phyloP scores from a whole-genome alignment of 2,113 vertebrate species.

The Festucalex cinctus region DNA sequence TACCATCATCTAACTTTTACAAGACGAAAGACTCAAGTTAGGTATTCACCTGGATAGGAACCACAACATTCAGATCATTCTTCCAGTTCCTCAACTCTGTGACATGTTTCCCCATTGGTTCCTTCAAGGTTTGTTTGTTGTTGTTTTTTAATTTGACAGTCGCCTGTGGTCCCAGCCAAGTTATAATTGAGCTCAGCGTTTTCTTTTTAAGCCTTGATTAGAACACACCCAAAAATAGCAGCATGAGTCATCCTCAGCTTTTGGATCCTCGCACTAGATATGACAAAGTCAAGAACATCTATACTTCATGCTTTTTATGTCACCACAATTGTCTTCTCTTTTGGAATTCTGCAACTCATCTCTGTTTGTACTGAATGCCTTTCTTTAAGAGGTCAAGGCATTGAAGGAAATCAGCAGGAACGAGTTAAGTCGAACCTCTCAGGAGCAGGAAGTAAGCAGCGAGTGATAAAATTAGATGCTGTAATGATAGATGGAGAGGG shows the following conservation, averaged over 20 bases:
- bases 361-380: not conserved
- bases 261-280: not conserved
- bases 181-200: not conserved
- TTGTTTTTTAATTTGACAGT: not conserved
- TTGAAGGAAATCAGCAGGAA: slow-evolving; percentile 6
- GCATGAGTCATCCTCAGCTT: not conserved
- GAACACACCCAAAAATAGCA: not conserved
- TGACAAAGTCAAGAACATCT: not conserved
- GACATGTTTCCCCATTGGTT: too few relatives aligned
- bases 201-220: not conserved
- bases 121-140: not conserved
- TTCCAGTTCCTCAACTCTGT: too few relatives aligned
- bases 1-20: too few relatives aligned
- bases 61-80: too few relatives aligned
- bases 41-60: too few relatives aligned
- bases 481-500: not conserved
- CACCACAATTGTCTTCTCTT: not conserved
- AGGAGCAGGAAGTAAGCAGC: not conserved
- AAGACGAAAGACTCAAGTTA: too few relatives aligned
- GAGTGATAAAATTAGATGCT: not conserved
- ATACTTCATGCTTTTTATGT: not conserved
- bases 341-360: not conserved
- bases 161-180: not conserved
- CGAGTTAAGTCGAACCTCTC: not conserved
- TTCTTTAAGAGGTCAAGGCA: not conserved